Evolutionary conservation across 2,888 invertebrate genomes (phyloP).

Genomic region (Allolobophora icterica): DNA sequence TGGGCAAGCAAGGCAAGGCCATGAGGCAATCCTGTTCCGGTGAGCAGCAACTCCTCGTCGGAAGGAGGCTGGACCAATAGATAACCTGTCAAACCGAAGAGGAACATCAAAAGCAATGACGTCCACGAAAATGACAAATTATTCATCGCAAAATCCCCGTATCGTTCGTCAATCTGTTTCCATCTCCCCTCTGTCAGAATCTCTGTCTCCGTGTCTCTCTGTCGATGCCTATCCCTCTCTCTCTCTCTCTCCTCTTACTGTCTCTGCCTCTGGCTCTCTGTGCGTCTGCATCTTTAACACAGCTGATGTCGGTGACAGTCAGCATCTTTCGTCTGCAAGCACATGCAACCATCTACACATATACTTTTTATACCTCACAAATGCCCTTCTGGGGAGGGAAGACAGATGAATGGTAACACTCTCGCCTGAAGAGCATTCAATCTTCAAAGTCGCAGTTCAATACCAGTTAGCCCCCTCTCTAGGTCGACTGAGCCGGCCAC

Average conservation of each 20-base stretch:
- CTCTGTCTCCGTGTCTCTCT: no score
- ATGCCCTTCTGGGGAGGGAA: no score
- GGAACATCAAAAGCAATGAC: not conserved
- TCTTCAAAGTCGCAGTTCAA: no score
- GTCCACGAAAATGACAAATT: not conserved
- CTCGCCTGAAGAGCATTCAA: no score
- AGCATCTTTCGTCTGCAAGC: not conserved
- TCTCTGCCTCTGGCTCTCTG: not conserved
- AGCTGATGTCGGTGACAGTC: no score
- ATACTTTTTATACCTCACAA: not conserved
- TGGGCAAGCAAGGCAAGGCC: not conserved
- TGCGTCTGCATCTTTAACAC: no score
- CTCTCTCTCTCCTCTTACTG: not conserved
- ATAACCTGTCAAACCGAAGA: constrained; percentile 10
- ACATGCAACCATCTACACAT: not conserved
- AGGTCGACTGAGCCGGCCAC: no score
- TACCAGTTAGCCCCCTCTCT: no score
- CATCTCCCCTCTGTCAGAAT: not conserved
- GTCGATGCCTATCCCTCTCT: no score
- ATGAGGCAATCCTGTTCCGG: not conserved
- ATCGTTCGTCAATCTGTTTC: not conserved
- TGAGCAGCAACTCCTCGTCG: not conserved
- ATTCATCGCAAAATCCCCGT: not conserved
- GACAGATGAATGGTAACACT: no score
- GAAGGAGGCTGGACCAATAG: not conserved